Evolutionary conservation across 2,113 vertebrate genomes (phyloP), one percentile per base, ranked within the genome.

Genomic region (Todiramphus saurophagus): DNA sequence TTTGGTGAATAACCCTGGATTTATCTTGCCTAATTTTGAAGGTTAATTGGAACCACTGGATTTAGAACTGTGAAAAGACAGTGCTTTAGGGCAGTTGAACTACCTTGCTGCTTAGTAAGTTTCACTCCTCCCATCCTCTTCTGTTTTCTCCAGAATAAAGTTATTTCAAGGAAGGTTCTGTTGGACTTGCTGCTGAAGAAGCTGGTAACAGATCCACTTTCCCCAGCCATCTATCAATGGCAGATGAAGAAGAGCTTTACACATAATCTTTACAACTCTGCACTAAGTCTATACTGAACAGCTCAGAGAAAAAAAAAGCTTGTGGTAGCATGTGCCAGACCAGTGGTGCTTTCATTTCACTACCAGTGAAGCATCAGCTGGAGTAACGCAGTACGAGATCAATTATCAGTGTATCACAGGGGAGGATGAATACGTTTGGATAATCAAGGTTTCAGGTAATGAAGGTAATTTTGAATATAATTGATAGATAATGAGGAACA

Each of bases 401-500:
- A 96, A 96, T 96, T 91, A 96, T 44, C 83, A 67, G 58, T 70
- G 37, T 33, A 80, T 55, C 96, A 95, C 81, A 66, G 63, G 92
- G 87, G 91, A 96, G 30, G 84, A 10, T 1, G 13, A 94, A 82
- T 13, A 83, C 5, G 14, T 89, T 94, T 89, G 84, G 91, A 87
- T 94, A 94, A 93, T 50, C 78, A 89, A 84, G 80, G 63, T 94
- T 95, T 94, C 74, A 77, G 84, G 68, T 96, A 95, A 96, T 95
- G 88, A 95, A 87, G 70, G 86, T 67, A 95, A 96, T 94, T 96
- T 76, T 95, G 76, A 87, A 69, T 9, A 19, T 91, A 93, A 96
- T 94, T 94, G 90, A 77, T 59, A 89, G 94, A 87, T 96, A 97
- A 96, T 93, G 91, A 96, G 87, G 50, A 89, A 91, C 70, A 96